These are phyloP conservation scores for Brenthis hecate DNA, from an alignment of 2,888 invertebrate genomes.

Conservation along the genomic window DNA sequence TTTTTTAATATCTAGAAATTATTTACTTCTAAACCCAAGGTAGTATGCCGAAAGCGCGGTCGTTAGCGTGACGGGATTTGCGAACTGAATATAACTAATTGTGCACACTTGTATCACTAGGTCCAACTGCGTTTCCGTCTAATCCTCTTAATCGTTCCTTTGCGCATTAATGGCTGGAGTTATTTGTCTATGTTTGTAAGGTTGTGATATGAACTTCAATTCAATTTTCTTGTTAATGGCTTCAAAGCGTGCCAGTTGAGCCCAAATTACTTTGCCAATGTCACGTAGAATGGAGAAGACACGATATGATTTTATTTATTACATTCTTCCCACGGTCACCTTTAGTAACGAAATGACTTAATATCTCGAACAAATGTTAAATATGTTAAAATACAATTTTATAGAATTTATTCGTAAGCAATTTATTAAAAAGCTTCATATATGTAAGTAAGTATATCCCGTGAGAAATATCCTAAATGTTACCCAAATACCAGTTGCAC, in stretches of 20 bases:
- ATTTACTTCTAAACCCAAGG: constrained; percentile 58
- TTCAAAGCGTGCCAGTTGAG: no score
- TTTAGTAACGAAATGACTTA: no score
- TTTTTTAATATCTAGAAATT: constrained; percentile 40
- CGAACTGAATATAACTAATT: constrained; percentile 52
- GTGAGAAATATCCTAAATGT: constrained; percentile 40
- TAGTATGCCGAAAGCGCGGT: constrained; percentile 18
- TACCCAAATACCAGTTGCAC: constrained; percentile 38
- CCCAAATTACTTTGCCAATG: no score
- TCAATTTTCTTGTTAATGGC: neutral
- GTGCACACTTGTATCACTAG: constrained; percentile 17
- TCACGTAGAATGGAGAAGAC: no score
- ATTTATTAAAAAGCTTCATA: constrained; percentile 13
- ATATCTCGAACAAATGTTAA: neutral
- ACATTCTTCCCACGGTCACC: no score
- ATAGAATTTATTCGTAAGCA: constrained; percentile 4
- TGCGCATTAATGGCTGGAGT: neutral
- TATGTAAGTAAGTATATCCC: constrained; percentile 29
- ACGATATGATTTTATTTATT: no score
- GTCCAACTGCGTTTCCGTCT: constrained; percentile 20
- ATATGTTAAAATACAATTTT: neutral
- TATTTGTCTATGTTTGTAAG: neutral
- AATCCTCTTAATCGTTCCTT: constrained; percentile 16
- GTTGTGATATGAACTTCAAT: neutral
- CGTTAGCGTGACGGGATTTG: constrained; percentile 46